These are phyloP conservation scores for Nomada flava DNA, from an alignment of 2,888 invertebrate species.

Conservation along the genomic window DNA sequence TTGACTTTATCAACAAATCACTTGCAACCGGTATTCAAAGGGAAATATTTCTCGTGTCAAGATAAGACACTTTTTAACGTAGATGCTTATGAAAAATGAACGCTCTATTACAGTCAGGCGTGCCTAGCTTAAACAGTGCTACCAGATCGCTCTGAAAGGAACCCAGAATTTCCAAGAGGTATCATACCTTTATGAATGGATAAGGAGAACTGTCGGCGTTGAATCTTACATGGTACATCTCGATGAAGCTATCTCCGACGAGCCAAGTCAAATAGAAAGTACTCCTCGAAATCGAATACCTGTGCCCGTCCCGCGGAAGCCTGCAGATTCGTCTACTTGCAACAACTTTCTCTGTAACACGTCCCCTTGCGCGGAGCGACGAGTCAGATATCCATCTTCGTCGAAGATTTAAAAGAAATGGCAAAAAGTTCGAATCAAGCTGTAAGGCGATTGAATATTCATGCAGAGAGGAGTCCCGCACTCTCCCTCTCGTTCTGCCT, in stretches of 20 bases:
- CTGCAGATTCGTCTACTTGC: not conserved
- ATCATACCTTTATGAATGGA: constrained; percentile 4
- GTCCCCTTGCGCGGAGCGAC: not conserved
- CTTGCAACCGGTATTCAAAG: not conserved
- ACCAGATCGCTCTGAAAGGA: not conserved
- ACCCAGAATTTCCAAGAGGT: not conserved
- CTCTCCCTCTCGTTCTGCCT: not conserved
- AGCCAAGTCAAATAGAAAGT: constrained; percentile 13
- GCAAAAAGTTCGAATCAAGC: constrained; percentile 52
- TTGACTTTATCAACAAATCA: not conserved
- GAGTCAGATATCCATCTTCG: not conserved
- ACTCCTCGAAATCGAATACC: not conserved
- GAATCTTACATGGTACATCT: not conserved
- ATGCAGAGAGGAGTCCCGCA: constrained; percentile 46
- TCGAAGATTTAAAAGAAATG: not conserved
- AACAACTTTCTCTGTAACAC: not conserved
- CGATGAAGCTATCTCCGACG: constrained; percentile 15
- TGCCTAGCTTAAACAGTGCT: not conserved
- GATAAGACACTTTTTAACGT: not conserved
- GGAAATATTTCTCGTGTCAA: not conserved
- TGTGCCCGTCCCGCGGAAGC: not conserved
- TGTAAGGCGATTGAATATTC: constrained; percentile 68
- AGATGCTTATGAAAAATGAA: constrained; percentile 8
- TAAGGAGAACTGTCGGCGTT: constrained; percentile 6
- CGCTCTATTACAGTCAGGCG: not conserved